Conservation (phyloP, 2,888 invertebrate species). For the Dorcus parallelipipedus region DNA sequence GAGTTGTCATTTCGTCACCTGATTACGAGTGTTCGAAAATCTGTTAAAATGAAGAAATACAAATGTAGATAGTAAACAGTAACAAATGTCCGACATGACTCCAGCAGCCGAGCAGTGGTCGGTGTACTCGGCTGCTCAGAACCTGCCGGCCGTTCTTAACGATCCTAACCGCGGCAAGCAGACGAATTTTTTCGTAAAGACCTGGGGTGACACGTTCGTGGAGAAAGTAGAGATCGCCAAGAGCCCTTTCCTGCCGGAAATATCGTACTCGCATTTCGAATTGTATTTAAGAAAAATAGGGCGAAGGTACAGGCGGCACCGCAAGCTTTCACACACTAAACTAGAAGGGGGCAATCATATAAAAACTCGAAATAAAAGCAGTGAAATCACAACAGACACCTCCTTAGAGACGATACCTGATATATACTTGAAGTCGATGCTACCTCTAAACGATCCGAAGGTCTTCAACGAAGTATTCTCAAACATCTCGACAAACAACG, state of each 20-base stretch:
- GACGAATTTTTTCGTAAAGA: conserved; percentile 90
- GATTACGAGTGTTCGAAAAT: conserved; percentile 4
- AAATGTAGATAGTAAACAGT: conserved; percentile 16
- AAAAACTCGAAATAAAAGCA: conserved; percentile 31
- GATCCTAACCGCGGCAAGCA: conserved; percentile 92
- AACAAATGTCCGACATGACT: conserved; percentile 33
- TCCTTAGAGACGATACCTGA: conserved; percentile 63
- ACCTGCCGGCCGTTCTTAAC: conserved; percentile 92
- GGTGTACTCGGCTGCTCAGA: conserved; percentile 89
- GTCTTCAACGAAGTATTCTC: conserved; percentile 86
- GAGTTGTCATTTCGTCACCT: conserved; percentile 16
- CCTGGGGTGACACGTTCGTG: conserved; percentile 95
- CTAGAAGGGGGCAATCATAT: conserved; percentile 32
- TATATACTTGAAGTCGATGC: conserved; percentile 77
- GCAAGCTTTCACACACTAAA: conserved; percentile 48
- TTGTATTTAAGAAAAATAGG: conserved; percentile 78
- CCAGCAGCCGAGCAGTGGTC: conserved; percentile 65
- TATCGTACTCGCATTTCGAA: conserved; percentile 81
- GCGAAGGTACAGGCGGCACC: conserved; percentile 63
- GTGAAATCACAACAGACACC: conserved; percentile 38
- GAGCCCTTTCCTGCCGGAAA: conserved; percentile 78
- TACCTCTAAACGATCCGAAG: conserved; percentile 74
- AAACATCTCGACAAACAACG: conserved; percentile 51
- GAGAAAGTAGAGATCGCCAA: conserved; percentile 72
- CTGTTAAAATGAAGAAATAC: conserved; percentile 6